phyloP scores from a whole-genome alignment of 2,888 invertebrate species.

The Mellilla xanthometata region DNA sequence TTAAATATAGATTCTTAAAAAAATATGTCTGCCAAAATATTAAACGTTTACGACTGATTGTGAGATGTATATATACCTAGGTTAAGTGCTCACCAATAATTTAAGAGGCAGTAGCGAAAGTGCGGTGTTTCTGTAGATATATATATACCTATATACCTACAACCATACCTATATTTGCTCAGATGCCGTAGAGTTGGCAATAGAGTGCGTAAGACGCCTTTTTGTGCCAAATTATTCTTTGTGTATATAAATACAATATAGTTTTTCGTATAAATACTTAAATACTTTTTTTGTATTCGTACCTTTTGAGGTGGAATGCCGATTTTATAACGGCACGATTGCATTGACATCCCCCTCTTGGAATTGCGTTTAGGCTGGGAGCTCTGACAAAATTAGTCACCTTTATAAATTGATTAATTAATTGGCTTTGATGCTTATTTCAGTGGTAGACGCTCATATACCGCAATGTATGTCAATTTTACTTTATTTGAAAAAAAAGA shows the following conservation, averaged over 20 bases:
- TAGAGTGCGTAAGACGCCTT: conserved; percentile 71
- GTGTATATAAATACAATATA: conserved; percentile 67
- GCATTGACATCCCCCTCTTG: conserved; percentile 32
- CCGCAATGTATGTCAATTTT: no score
- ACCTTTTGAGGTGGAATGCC: conserved; percentile 49
- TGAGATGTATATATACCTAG: conserved; percentile 79
- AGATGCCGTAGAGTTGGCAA: conserved; percentile 62
- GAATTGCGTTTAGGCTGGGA: conserved; percentile 21
- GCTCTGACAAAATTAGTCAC: conserved; percentile 5
- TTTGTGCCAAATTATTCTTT: conserved; percentile 74
- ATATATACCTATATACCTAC: no score
- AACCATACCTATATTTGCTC: conserved; percentile 82
- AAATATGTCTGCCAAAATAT: conserved; percentile 71
- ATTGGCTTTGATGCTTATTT: no score
- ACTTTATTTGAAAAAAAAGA: no score
- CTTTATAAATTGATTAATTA: no score
- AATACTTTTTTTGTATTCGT: conserved; percentile 52
- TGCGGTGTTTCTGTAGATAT: conserved; percentile 69
- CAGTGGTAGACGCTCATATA: no score
- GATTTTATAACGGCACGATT: conserved; percentile 46
- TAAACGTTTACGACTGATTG: conserved; percentile 77
- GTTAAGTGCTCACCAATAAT: conserved; percentile 72
- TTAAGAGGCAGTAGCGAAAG: conserved; percentile 61
- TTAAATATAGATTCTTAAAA: conserved; percentile 10
- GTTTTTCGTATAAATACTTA: no score